Evolutionary conservation across 2,113 vertebrate genomes (phyloP).

Genomic region (Willisornis vidua): DNA sequence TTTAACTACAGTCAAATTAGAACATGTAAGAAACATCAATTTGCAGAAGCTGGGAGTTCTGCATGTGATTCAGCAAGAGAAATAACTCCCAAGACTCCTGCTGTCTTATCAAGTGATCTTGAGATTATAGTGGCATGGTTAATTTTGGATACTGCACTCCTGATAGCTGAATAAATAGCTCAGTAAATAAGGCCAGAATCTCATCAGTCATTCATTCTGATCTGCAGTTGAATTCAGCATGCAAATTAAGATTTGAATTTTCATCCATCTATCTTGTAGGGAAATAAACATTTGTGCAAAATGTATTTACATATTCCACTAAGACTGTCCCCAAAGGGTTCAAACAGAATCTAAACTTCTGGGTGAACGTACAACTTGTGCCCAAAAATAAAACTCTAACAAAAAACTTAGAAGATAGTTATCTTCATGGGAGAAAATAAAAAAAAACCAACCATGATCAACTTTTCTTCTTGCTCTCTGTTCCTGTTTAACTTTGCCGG

Average conservation of each 20-base stretch:
- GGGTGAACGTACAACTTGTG: background rate
- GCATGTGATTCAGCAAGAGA: background rate
- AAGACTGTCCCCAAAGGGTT: background rate
- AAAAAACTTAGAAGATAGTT: background rate
- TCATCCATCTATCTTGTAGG: background rate
- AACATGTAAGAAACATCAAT: background rate
- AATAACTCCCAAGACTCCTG: background rate
- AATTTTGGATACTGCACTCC: background rate
- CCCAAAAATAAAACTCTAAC: background rate
- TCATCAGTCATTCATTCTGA: conserved; percentile 16
- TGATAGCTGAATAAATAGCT: conserved; percentile 14
- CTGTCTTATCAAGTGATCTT: background rate
- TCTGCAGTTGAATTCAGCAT: background rate
- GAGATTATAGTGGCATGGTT: background rate
- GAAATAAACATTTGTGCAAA: background rate
- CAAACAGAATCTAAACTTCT: background rate
- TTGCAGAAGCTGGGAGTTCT: background rate
- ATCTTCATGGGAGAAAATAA: background rate
- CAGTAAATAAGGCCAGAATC: conserved; percentile 9
- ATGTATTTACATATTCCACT: background rate
- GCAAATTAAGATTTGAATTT: background rate
- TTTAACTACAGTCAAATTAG: background rate
- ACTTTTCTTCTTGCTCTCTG: background rate
- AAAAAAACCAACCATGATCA: background rate
- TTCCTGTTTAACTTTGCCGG: background rate